Conservation (phyloP, 2,888 invertebrate genomes). For the Trichopria drosophilae region DNA sequence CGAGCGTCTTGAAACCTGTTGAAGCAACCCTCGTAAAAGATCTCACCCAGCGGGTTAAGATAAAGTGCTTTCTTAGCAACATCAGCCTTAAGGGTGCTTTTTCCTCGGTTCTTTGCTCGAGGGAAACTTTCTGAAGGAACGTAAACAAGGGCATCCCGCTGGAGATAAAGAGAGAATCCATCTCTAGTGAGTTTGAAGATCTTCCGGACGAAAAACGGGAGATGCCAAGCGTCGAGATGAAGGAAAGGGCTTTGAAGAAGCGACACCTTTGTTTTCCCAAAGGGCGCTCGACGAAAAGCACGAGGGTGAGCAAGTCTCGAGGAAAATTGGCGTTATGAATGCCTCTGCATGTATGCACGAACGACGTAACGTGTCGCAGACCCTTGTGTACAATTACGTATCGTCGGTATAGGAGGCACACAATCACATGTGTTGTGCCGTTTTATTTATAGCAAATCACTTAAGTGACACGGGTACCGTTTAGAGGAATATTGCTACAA, state of each 20-base stretch:
- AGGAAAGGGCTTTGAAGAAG: conserved; percentile 47
- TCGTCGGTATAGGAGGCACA: too few species aligned
- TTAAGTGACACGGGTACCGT: too few species aligned
- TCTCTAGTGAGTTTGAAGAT: too few species aligned
- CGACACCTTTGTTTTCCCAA: conserved; percentile 51
- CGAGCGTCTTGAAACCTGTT: conserved; percentile 49
- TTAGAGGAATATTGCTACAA: too few species aligned
- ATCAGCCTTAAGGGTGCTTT: conserved; percentile 19
- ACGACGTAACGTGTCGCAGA: too few species aligned
- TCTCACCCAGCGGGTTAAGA: conserved; percentile 37
- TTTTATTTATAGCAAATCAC: too few species aligned
- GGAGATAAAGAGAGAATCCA: conserved; percentile 1
- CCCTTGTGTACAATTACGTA: too few species aligned
- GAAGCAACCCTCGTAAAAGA: conserved; percentile 43
- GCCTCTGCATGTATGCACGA: too few species aligned
- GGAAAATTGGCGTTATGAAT: conserved; percentile 48
- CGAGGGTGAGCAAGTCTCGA: conserved; percentile 37
- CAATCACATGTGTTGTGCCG: too few species aligned
- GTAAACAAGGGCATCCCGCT: conserved; percentile 2
- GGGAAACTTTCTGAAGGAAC: too few species aligned
- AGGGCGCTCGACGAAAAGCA: conserved; percentile 39
- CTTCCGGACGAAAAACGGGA: too few species aligned
- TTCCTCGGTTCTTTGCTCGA: conserved; percentile 28
- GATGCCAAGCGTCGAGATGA: conserved; percentile 23
- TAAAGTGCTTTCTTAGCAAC: conserved; percentile 51